These are phyloP conservation scores for Eulemur rubriventer DNA, from an alignment of 2,797 vertebrate species.

Conservation along the genomic window DNA sequence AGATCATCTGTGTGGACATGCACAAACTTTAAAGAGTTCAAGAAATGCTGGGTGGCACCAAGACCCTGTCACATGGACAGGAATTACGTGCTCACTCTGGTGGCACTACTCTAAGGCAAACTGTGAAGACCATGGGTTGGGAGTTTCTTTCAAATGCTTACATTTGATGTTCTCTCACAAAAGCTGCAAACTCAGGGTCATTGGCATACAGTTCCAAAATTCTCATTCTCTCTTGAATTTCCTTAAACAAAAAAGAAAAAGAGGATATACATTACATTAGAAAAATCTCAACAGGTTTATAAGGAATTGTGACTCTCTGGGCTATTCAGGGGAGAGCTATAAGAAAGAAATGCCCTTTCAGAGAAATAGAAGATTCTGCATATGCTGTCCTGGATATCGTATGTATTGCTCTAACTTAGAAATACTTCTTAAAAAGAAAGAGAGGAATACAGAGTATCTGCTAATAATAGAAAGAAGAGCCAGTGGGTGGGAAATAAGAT, in stretches of 20 bases:
- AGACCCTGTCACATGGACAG: background rate
- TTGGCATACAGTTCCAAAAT: conserved; percentile 96
- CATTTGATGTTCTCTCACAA: conserved; percentile 94
- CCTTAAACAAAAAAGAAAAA: conserved; percentile 85
- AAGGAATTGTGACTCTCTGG: background rate
- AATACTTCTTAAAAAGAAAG: background rate
- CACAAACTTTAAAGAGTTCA: background rate
- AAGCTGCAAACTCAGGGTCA: conserved; percentile 96
- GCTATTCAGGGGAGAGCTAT: background rate
- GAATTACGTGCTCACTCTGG: accelerated
- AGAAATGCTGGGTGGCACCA: background rate
- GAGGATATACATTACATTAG: background rate
- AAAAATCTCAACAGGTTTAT: conserved; percentile 22
- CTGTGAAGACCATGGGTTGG: background rate
- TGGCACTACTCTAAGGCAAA: background rate
- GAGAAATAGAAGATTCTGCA: background rate
- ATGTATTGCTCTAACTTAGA: background rate
- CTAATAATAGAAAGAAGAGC: background rate
- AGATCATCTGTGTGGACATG: background rate
- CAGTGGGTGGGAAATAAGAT: background rate
- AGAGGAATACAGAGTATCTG: background rate
- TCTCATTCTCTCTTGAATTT: conserved; percentile 97
- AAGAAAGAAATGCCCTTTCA: background rate
- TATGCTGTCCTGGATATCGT: background rate
- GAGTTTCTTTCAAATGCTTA: conserved; percentile 83